Conservation (phyloP, 2,113 vertebrate species). For the Furnarius figulus region DNA sequence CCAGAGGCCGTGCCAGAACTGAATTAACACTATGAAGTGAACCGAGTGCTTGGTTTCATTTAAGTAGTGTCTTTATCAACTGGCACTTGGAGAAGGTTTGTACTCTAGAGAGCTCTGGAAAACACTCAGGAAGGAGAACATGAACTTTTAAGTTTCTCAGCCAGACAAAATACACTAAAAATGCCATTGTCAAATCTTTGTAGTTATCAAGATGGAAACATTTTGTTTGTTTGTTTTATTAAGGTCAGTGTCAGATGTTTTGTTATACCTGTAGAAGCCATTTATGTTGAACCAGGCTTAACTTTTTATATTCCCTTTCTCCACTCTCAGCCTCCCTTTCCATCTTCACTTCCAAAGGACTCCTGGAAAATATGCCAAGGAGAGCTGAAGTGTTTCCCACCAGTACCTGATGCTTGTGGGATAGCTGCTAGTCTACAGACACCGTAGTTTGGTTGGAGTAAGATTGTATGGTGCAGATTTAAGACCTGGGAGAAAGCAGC, state of each 20-base stretch:
- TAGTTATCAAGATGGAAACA: not conserved
- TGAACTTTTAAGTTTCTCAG: not conserved
- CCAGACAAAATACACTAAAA: not conserved
- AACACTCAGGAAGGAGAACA: not conserved
- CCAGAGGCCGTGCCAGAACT: not conserved
- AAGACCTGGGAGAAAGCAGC: not conserved
- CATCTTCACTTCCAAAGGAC: not conserved
- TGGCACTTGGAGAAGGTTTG: not conserved
- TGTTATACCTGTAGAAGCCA: not conserved
- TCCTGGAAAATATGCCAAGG: not conserved
- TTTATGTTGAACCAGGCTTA: not conserved
- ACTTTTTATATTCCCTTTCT: not conserved
- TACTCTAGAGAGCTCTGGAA: not conserved
- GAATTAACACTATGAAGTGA: not conserved
- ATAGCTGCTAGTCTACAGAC: not conserved
- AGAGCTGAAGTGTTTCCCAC: not conserved
- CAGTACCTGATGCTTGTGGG: rapidly evolving
- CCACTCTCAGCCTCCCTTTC: not conserved
- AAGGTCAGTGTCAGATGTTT: not conserved
- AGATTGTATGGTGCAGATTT: not conserved
- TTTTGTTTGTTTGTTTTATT: too few species aligned
- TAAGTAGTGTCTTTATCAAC: not conserved
- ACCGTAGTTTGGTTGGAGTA: not conserved
- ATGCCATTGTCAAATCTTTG: not conserved
- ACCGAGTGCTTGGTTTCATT: not conserved